These are phyloP conservation scores for Lithophane semibrunnea DNA, from an alignment of 2,888 invertebrate genomes.

Conservation along the genomic window DNA sequence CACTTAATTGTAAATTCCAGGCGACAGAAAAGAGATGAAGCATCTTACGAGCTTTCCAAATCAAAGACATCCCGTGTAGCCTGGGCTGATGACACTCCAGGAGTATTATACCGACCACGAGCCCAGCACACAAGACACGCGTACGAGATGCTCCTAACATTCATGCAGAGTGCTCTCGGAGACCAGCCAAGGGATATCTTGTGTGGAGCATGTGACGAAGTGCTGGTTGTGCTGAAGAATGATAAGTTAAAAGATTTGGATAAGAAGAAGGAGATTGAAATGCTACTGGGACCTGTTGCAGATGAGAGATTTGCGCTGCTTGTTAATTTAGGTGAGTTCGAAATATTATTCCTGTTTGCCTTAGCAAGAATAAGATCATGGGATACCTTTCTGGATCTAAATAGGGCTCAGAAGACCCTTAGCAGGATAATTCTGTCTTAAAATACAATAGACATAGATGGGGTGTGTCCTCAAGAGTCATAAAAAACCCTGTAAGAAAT, in stretches of 20 bases:
- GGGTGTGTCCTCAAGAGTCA: no score
- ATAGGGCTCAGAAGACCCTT: no score
- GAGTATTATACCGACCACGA: conserved; percentile 98
- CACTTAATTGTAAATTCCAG: conserved; percentile 80
- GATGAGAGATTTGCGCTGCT: conserved; percentile 98
- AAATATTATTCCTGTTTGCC: no score
- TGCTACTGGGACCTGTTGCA: conserved; percentile 94
- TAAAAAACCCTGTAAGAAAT: no score
- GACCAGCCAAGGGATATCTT: conserved; percentile 99
- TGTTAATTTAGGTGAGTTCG: conserved; percentile 94
- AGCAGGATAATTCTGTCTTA: no score
- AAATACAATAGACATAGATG: no score
- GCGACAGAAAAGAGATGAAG: conserved; percentile 97
- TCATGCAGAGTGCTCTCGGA: conserved; percentile 99
- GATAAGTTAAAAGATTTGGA: conserved; percentile 98
- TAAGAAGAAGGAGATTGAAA: conserved; percentile 97
- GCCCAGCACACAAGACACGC: conserved; percentile 99
- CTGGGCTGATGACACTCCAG: conserved; percentile 98
- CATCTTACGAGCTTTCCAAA: conserved; percentile 96
- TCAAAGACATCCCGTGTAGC: conserved; percentile 96
- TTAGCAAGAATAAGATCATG: no score
- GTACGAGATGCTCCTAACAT: conserved; percentile 98
- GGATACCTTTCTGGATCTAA: no score
- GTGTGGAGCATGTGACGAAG: conserved; percentile 99
- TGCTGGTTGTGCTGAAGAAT: conserved; percentile 97